A percentile compares a stretch with the other conserved stretches of the same genome.
These are phyloP conservation scores for Fregata magnificens DNA, from an alignment of 2,113 vertebrate genomes.

Conservation along the genomic window DNA sequence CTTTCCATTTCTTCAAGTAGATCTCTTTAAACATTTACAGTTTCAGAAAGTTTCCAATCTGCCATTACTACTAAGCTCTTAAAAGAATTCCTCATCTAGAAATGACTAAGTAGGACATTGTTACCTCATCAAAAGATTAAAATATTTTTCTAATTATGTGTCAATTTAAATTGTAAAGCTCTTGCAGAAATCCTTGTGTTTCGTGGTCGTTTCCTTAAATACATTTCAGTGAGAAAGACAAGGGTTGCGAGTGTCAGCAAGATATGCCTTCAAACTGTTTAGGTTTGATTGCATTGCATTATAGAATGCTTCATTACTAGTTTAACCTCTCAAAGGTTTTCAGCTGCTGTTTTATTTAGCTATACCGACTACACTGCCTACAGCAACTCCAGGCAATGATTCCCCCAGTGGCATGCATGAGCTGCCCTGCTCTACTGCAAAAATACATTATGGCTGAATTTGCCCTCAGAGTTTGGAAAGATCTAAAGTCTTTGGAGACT, in stretches of 20 bases:
- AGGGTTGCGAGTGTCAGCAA: neutral
- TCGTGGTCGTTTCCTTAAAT: neutral
- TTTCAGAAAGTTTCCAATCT: constrained; percentile 45
- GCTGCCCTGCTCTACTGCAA: constrained; percentile 70
- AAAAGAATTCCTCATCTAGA: constrained; percentile 14
- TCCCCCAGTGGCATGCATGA: constrained; percentile 71
- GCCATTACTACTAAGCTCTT: neutral
- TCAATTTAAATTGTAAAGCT: constrained; percentile 8
- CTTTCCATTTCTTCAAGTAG: neutral
- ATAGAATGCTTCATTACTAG: constrained; percentile 74
- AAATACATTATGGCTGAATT: constrained; percentile 76
- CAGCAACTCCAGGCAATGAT: constrained; percentile 76
- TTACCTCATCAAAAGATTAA: constrained; percentile 37
- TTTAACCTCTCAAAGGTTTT: constrained; percentile 75
- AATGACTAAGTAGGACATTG: neutral
- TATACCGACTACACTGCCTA: constrained; percentile 70
- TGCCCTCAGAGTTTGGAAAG: constrained; percentile 80
- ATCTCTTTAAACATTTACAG: constrained; percentile 29
- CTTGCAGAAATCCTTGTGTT: constrained; percentile 14
- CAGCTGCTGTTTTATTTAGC: constrained; percentile 79
- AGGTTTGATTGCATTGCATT: constrained; percentile 73
- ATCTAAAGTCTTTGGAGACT: constrained; percentile 80
- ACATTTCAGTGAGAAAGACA: neutral
- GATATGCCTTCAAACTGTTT: constrained; percentile 64
- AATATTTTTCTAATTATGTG: constrained; percentile 31